A percentile compares a stretch with the other conserved stretches of the same genome.
Conservation (phyloP, 2,888 invertebrate species). For the Nephrotoma guestfalica region DNA sequence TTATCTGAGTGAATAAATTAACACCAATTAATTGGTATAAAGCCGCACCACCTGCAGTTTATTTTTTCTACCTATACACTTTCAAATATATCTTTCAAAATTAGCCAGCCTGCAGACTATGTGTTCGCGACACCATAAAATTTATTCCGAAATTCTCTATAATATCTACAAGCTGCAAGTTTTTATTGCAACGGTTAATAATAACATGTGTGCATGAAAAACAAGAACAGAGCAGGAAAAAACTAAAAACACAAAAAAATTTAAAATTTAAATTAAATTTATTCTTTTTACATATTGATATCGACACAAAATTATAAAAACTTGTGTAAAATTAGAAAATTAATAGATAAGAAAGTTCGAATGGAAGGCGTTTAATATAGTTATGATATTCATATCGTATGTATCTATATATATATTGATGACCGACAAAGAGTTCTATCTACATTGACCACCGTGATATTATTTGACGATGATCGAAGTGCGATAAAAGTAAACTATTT, state of each 20-base stretch:
- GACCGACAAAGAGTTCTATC: not conserved
- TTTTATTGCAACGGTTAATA: not conserved
- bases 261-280: not conserved
- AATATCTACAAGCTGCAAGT: not conserved
- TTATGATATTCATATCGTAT: not conserved
- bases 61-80: too few relatives aligned
- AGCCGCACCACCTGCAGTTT: too few relatives aligned
- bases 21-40: too few relatives aligned
- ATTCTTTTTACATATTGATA: not conserved
- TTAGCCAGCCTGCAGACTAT: not conserved
- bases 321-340: not conserved
- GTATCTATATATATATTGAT: not conserved
- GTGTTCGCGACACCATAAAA: not conserved
- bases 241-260: not conserved
- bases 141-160: not conserved
- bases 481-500: not conserved
- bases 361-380: not conserved
- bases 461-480: not conserved
- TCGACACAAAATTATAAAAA: not conserved
- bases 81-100: not conserved
- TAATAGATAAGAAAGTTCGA: not conserved
- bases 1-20: too few relatives aligned
- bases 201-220: not conserved
- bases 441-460: not conserved
- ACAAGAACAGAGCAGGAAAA: not conserved